Base-by-base conservation (phyloP, 2,888 invertebrate species). In the Encarsia formosa region DNA sequence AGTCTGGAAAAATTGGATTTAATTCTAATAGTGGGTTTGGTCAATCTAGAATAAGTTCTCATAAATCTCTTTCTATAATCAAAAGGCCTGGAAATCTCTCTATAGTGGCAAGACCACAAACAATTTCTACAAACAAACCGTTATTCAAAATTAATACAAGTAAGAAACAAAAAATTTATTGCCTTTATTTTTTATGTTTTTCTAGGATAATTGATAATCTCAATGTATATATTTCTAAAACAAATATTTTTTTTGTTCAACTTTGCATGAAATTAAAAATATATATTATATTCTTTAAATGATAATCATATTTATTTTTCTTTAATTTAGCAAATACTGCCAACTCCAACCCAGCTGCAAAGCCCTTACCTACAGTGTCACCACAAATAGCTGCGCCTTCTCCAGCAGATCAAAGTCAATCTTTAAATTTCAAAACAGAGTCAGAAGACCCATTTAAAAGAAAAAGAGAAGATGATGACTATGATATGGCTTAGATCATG, bases 101-200 rank as follows among this genome's bases (percentile, higher is more conserved):
- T 2, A 81, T 80, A 51, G 78, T 83, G 2, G 75, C 83, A 0
- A 77, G 82, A 52, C 77, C 83, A 3, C 88, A 88, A 67, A 79
- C 85, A 1, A 83, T 83, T 49, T 81, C 83, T 19, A 82, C 87
- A 59, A 87, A 89, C 1, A 89, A 89, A 66, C 87, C 89, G 26
- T 82, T 88, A 4, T 82, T 88, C 41, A 91, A 90, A 71, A 84
- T 86, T 56, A 73, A 76, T 52, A 80, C 73, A 54, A 70, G 74
- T 75, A 65, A 13, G 19, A n/a, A n/a, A n/a, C n/a, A n/a, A n/a
- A n/a, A n/a, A n/a, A n/a, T n/a, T n/a, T n/a, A n/a, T n/a, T n/a
- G n/a, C n/a, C n/a, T n/a, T n/a, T n/a, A n/a, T n/a, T n/a, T n/a
- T n/a, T n/a, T n/a, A n/a, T n/a, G n/a, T n/a, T n/a, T n/a, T n/a